Conservation (phyloP, 2,888 invertebrate species). For the Macaria notata region DNA sequence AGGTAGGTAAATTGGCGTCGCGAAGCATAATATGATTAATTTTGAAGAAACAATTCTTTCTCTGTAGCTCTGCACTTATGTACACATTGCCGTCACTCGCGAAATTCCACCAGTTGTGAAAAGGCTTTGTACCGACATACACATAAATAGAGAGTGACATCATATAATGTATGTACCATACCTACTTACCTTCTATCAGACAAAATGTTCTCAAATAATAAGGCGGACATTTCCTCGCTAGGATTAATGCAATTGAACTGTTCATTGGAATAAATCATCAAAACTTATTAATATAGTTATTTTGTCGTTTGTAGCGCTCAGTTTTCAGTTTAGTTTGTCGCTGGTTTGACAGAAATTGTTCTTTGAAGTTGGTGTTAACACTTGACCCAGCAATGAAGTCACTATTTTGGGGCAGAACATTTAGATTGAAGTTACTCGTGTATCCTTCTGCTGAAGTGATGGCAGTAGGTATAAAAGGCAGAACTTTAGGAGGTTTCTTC, state of each 20-base stretch:
- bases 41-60: too few relatives aligned
- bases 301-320: slow-evolving; percentile 51
- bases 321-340: slow-evolving; percentile 62
- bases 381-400: slow-evolving; percentile 61
- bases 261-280: too few relatives aligned
- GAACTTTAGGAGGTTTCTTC: slow-evolving; percentile 56
- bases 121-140: too few relatives aligned
- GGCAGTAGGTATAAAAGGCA: slow-evolving; percentile 67
- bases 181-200: neutral
- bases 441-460: slow-evolving; percentile 64
- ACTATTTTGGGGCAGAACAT: slow-evolving; percentile 55
- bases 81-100: too few relatives aligned
- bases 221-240: slow-evolving; percentile 36
- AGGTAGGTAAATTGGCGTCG: too few relatives aligned
- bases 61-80: too few relatives aligned
- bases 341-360: slow-evolving; percentile 54
- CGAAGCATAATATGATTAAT: too few relatives aligned
- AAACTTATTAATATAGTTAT: too few relatives aligned
- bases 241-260: too few relatives aligned
- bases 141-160: too few relatives aligned
- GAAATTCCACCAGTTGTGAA: too few relatives aligned
- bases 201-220: slow-evolving; percentile 29
- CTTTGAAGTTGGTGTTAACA: slow-evolving; percentile 57
- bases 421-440: slow-evolving; percentile 69
- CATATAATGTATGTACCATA: too few relatives aligned